These are phyloP conservation scores for Peromyscus leucopus DNA, from an alignment of 2,113 vertebrate species.

Conservation along the genomic window DNA sequence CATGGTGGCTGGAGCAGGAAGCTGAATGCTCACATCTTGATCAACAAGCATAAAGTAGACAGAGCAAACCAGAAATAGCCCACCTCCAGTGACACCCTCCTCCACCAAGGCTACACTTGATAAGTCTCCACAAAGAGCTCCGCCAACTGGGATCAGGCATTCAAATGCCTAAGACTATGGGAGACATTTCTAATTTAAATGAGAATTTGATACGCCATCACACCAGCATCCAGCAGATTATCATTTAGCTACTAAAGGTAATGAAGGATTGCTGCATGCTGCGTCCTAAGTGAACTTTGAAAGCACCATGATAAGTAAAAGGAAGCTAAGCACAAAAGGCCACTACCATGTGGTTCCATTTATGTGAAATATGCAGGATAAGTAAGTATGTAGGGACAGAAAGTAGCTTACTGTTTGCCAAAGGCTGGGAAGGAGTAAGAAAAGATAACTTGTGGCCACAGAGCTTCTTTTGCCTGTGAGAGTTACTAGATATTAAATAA, in stretches of 20 bases:
- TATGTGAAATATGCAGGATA: background rate
- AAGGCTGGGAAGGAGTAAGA: background rate
- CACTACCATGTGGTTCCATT: background rate
- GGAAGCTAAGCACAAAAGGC: slow-evolving; percentile 8
- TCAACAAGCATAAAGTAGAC: background rate
- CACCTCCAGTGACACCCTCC: background rate
- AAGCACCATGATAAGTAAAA: slow-evolving; percentile 14
- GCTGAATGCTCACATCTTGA: background rate
- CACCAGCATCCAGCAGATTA: background rate
- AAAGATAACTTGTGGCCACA: background rate
- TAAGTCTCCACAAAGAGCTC: background rate
- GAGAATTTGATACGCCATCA: background rate
- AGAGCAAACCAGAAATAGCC: background rate
- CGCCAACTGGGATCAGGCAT: background rate
- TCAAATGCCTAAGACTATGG: background rate
- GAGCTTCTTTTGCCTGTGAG: background rate
- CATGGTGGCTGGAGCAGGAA: background rate
- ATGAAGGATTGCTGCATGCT: background rate
- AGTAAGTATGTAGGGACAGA: background rate
- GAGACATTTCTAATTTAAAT: background rate
- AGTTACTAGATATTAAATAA: background rate
- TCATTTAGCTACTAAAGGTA: slow-evolving; percentile 23
- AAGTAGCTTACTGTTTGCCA: background rate
- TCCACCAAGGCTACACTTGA: background rate
- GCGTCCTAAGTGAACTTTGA: background rate